Base-by-base conservation (phyloP, 1,140 invertebrate species). In the Saccostrea glomerata region DNA sequence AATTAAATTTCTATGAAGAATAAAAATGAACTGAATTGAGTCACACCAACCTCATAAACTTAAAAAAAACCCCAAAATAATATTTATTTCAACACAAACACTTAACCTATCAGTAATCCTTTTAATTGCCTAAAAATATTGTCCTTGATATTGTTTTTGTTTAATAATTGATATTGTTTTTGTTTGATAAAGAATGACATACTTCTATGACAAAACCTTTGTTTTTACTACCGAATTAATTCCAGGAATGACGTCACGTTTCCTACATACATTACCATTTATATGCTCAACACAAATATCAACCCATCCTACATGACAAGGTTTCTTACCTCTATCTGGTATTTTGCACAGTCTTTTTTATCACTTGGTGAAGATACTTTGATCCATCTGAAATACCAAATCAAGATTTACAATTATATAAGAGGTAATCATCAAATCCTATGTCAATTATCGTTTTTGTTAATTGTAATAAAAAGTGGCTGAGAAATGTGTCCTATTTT, bases 211-310 rank as follows among this genome's bases (percentile, higher is more conserved):
- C 23, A 77, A 25, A 77, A 77, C 25, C 23, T n/a, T 6, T 12
- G 11, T 77, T 36, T 77, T 36, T 77, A 77, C 25, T 77, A 77
- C 11, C 70, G 30, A 77, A 77, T 77, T 77, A 77, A 77, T 77
- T 77, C 25, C 70, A 15, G 6, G 60, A 25, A 30, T 77, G 70
- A 77, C 70, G 25, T 77, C 70, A 77, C 13, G 70, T 25, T 77
- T 77, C 25, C 25, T 77, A 77, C 25, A 30, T 77, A 25, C 25
- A 77, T 77, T 77, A 77, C 23, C 70, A 36, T 15, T 30, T 30
- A 36, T 73, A 30, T 13, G 13, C 25, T 4, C 9, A 15, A 77
- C 25, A 77, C 15, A 47, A 23, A 47, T 47, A 47, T 47, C 13
- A 77, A 15, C 70, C 25, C 11, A 30, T 30, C 70, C 70, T 30